Evolutionary conservation across 1,140 invertebrate species (phyloP).

Genomic region (Pectinophora gossypiella): DNA sequence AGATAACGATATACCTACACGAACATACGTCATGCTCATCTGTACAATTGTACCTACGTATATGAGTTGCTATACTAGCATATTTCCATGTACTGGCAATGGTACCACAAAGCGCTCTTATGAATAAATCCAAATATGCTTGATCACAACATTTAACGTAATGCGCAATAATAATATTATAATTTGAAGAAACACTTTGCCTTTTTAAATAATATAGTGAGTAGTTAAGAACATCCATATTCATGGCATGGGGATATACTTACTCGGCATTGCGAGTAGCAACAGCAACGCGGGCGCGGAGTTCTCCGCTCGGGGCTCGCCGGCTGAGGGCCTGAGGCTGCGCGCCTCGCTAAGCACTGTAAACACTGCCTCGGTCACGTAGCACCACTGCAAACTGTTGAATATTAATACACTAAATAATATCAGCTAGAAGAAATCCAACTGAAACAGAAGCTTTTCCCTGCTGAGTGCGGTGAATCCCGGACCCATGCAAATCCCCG

Average conservation of each 20-base stretch:
- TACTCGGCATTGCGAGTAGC: too few species aligned
- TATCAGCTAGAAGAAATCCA: conserved; percentile 45
- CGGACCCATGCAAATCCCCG: conserved; percentile 13
- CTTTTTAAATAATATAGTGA: too few species aligned
- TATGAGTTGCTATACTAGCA: too few species aligned
- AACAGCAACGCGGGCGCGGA: conserved; percentile 17
- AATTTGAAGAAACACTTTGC: too few species aligned
- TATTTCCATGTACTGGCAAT: too few species aligned
- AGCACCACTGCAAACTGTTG: conserved; percentile 52
- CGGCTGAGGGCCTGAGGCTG: conserved; percentile 24
- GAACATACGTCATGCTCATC: too few species aligned
- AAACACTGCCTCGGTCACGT: conserved; percentile 65
- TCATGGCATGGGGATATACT: conserved; percentile 23
- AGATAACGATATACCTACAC: too few species aligned
- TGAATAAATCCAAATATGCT: too few species aligned
- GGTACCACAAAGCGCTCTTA: too few species aligned
- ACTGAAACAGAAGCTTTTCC: conserved; percentile 25
- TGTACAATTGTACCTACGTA: too few species aligned
- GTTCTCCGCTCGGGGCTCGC: conserved; percentile 15
- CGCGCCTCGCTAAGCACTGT: conserved; percentile 56
- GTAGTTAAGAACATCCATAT: conserved; percentile 32
- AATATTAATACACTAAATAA: conserved; percentile 64
- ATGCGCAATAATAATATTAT: too few species aligned
- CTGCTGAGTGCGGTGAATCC: conserved; percentile 24
- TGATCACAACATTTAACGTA: too few species aligned